Evolutionary conservation across 2,797 vertebrate species (phyloP).

Genomic region (Yasuhikotakia modesta): DNA sequence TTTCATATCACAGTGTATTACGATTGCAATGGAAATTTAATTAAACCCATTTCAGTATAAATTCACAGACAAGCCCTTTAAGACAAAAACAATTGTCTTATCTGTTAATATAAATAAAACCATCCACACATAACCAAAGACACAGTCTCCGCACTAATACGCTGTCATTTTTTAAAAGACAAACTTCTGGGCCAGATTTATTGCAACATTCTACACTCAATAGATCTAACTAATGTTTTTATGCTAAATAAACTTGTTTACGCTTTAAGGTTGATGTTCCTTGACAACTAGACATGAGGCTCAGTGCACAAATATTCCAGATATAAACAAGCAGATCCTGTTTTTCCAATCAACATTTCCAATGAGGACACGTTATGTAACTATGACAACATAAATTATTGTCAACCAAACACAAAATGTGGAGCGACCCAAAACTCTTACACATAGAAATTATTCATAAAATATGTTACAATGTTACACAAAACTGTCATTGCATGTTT

Average conservation of each 20-base stretch:
- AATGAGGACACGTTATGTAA: slow-evolving; percentile 1
- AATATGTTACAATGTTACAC: not conserved
- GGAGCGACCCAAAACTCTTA: not conserved
- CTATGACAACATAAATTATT: not conserved
- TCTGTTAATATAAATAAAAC: not conserved
- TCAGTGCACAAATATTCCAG: not conserved
- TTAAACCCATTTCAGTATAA: slow-evolving; percentile 44
- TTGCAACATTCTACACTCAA: slow-evolving; percentile 6
- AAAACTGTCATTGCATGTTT: slow-evolving; percentile 2
- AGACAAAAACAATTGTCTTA: slow-evolving; percentile 27
- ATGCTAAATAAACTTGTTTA: slow-evolving; percentile 3
- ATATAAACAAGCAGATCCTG: not conserved
- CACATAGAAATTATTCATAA: not conserved
- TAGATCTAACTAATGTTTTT: slow-evolving; percentile 8
- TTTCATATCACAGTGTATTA: slow-evolving; percentile 59
- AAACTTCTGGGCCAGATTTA: slow-evolving; percentile 12
- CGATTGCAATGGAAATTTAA: slow-evolving; percentile 56
- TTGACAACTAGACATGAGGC: slow-evolving; percentile 7
- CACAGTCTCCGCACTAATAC: slow-evolving; percentile 20
- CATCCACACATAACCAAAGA: too few relatives aligned
- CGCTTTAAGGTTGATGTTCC: too few relatives aligned
- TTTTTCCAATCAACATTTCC: not conserved
- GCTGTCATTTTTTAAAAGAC: not conserved
- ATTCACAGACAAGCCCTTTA: slow-evolving; percentile 51
- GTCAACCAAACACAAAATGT: not conserved